A percentile compares a stretch with the other conserved stretches of the same genome.
phyloP scores from a whole-genome alignment of 2,888 invertebrate genomes.

The Pterostichus madidus region DNA sequence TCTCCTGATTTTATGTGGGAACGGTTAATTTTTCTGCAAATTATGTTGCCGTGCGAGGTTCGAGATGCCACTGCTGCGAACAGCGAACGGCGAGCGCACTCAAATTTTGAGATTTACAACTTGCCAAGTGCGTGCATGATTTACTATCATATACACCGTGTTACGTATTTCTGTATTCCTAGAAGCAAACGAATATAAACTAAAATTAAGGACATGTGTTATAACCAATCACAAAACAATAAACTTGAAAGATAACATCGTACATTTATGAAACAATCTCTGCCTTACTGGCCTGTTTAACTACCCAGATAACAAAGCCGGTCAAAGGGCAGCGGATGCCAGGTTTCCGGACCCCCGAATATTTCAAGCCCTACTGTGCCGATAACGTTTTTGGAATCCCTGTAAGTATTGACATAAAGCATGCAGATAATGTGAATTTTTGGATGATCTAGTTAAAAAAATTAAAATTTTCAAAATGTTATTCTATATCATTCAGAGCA shows the following conservation, averaged over 20 bases:
- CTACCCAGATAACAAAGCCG: neutral
- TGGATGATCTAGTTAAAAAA: too few species aligned
- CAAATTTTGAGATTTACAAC: slow-evolving; percentile 53
- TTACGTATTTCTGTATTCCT: neutral
- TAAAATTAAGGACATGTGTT: slow-evolving; percentile 30
- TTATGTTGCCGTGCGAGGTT: slow-evolving; percentile 41
- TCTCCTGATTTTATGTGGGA: slow-evolving; percentile 58
- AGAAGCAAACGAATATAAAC: slow-evolving; percentile 27
- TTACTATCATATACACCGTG: slow-evolving; percentile 22
- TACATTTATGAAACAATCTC: neutral
- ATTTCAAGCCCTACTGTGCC: too few species aligned
- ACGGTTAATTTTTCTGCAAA: slow-evolving; percentile 61
- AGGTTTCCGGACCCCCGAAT: too few species aligned
- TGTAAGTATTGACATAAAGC: too few species aligned
- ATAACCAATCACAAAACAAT: neutral
- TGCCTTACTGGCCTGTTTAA: neutral
- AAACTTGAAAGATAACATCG: neutral
- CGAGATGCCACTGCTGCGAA: slow-evolving; percentile 1
- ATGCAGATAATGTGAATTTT: too few species aligned
- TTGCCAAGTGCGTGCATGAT: slow-evolving; percentile 58
- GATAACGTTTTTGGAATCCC: too few species aligned
- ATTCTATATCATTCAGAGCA: too few species aligned
- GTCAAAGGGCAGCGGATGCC: too few species aligned
- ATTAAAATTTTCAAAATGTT: too few species aligned
- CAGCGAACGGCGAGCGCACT: neutral